phyloP scores from a whole-genome alignment of 2,113 vertebrate species.

The Amblyornis subalaris region DNA sequence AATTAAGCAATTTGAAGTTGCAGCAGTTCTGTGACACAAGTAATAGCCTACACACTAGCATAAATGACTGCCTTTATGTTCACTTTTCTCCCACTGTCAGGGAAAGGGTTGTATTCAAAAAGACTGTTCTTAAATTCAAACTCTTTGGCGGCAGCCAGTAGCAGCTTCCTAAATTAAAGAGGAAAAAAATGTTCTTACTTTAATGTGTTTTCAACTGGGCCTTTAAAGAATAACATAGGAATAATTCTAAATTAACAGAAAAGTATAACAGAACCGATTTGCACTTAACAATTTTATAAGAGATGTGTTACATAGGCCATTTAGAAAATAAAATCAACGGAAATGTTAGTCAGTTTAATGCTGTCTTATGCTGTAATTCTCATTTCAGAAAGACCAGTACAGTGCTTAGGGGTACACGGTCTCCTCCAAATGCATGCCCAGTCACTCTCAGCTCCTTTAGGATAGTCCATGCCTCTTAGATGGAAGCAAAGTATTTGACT shows the following conservation, averaged over 20 bases:
- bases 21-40: not conserved
- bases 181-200: not conserved
- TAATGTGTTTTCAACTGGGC: not conserved
- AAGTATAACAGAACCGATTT: not conserved
- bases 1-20: not conserved
- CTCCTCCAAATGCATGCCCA: not conserved
- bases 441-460: not conserved
- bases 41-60: not conserved
- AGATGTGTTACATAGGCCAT: rapidly evolving
- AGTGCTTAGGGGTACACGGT: not conserved
- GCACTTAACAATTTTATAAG: not conserved
- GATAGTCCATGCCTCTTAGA: not conserved
- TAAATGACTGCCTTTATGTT: not conserved
- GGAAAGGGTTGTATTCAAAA: not conserved
- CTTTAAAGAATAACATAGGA: not conserved
- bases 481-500: not conserved
- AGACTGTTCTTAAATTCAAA: not conserved
- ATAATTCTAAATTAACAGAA: not conserved
- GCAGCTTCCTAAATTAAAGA: not conserved
- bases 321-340: not conserved
- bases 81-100: not conserved
- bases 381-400: not conserved
- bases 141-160: not conserved
- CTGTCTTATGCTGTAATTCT: not conserved
- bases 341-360: not conserved